Percentiles rank a stretch among this genome's conserved stretches.
Evolutionary conservation across 1,140 invertebrate species (phyloP).

Genomic region (Drosophila asahinai): DNA sequence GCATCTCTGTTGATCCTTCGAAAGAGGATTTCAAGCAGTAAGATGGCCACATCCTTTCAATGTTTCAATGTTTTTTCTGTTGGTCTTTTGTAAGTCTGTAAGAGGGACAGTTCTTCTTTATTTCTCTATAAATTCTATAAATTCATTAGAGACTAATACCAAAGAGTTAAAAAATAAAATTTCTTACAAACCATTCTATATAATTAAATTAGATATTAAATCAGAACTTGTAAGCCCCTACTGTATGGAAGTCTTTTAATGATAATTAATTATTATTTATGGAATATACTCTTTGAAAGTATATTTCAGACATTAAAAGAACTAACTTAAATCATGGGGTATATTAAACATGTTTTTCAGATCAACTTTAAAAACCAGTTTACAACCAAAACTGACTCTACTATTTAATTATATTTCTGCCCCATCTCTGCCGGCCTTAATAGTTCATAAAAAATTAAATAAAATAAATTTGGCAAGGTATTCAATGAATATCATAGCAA

Average conservation of each 20-base stretch:
- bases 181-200: not conserved
- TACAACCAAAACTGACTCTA: too few relatives aligned
- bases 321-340: too few relatives aligned
- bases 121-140: not conserved
- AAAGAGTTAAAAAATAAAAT: not conserved
- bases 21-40: slow-evolving; percentile 8
- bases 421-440: too few relatives aligned
- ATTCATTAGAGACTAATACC: not conserved
- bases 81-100: not conserved
- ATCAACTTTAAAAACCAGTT: too few relatives aligned
- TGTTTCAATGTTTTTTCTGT: not conserved
- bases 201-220: slow-evolving; percentile 2
- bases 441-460: fast-evolving
- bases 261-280: slow-evolving; percentile 13
- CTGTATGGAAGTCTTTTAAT: slow-evolving; percentile 3
- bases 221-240: too few relatives aligned
- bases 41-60: not conserved
- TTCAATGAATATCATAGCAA: not conserved
- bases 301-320: not conserved
- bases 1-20: slow-evolving; percentile 1
- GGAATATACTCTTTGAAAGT: slow-evolving; percentile 4
- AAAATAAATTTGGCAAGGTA: too few relatives aligned
- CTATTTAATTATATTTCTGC: too few relatives aligned
- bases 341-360: not conserved
- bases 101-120: not conserved